phyloP scores from a whole-genome alignment of 1,140 invertebrate species.

The Drosophila subpulchrella region DNA sequence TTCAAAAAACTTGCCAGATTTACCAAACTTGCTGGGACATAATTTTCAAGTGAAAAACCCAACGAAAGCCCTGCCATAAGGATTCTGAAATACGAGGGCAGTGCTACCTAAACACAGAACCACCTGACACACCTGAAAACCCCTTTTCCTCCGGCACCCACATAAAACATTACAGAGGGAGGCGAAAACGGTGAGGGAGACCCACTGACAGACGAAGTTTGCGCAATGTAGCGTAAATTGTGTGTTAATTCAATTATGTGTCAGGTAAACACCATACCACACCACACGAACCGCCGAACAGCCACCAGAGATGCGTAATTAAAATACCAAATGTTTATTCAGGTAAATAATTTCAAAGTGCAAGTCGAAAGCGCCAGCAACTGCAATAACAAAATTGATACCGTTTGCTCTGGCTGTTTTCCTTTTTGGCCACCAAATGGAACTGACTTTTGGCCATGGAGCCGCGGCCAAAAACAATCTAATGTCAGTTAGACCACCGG shows the following conservation, averaged over 20 bases:
- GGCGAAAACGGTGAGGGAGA: not conserved
- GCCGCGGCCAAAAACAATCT: conserved; percentile 72
- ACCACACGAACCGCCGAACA: conserved; percentile 1
- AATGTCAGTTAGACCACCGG: conserved; percentile 55
- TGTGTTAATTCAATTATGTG: conserved; percentile 80
- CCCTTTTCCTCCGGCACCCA: not conserved
- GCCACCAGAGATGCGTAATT: conserved; percentile 68
- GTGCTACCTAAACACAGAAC: conserved; percentile 3
- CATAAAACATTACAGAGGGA: conserved; percentile 1
- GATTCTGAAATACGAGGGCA: conserved; percentile 17
- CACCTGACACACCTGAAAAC: conserved; percentile 3
- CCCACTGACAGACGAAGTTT: conserved; percentile 65
- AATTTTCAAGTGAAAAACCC: conserved; percentile 12
- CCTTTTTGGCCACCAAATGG: conserved; percentile 31
- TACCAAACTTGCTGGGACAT: conserved; percentile 29
- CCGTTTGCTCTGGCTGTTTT: conserved; percentile 40
- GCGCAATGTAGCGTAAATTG: conserved; percentile 80
- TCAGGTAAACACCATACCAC: conserved; percentile 24
- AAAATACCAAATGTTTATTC: conserved; percentile 84
- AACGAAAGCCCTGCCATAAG: not conserved
- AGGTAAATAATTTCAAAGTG: conserved; percentile 82
- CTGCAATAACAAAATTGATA: conserved; percentile 82
- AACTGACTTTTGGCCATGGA: conserved; percentile 71
- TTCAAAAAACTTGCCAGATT: conserved; percentile 22
- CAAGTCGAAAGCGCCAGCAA: conserved; percentile 60